Conservation (phyloP, 2,888 invertebrate genomes). For the Aromia moschata region DNA sequence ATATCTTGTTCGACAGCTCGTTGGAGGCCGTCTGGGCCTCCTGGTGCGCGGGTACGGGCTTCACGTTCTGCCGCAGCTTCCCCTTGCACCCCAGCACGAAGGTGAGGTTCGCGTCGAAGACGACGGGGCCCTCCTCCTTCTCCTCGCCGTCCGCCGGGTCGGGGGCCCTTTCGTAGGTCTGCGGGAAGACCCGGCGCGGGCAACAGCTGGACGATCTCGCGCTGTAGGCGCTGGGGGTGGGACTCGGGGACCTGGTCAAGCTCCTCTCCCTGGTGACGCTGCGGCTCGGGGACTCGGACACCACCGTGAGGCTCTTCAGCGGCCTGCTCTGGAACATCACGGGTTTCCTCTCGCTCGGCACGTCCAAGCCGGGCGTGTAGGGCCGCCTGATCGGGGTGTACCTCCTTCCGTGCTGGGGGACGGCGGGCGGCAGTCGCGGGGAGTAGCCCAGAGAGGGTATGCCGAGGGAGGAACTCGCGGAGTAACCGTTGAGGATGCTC, state of each 20-base stretch:
- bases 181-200: conserved; percentile 77
- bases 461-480: conserved; percentile 23
- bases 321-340: conserved; percentile 55
- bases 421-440: conserved; percentile 42
- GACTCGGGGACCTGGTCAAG: conserved; percentile 46
- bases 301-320: conserved; percentile 59
- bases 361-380: conserved; percentile 46
- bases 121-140: conserved; percentile 80
- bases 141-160: conserved; percentile 62
- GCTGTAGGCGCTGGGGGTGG: conserved; percentile 36
- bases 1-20: conserved; percentile 78
- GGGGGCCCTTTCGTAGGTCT: conserved; percentile 65
- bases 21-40: conserved; percentile 82
- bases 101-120: conserved; percentile 83
- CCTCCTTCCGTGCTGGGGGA: conserved; percentile 31
- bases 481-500: conserved; percentile 36
- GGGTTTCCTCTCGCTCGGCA: conserved; percentile 46
- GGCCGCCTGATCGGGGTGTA: conserved; percentile 43
- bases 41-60: conserved; percentile 78
- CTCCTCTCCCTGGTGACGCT: no score
- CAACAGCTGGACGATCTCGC: conserved; percentile 60
- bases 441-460: conserved; percentile 11
- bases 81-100: conserved; percentile 80
- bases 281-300: conserved; percentile 45
- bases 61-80: conserved; percentile 73